These are phyloP conservation scores for Eretmochelys imbricata DNA, from an alignment of 2,113 vertebrate species.

Conservation along the genomic window DNA sequence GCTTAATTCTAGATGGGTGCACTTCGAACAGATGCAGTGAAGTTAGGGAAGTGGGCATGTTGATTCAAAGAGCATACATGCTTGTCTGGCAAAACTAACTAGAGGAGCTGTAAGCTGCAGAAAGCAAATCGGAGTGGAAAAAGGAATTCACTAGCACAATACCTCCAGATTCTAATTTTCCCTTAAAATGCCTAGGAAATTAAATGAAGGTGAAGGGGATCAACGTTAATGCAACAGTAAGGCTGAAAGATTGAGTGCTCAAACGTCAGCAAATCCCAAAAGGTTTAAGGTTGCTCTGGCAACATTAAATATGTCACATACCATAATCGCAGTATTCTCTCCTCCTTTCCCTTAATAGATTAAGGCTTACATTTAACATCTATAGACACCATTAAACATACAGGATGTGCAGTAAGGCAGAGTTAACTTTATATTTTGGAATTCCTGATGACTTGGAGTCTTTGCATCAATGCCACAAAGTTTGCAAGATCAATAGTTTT, in stretches of 20 bases:
- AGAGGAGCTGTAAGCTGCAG: neutral
- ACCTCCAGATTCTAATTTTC: neutral
- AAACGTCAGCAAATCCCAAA: neutral
- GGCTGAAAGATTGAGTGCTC: fast-evolving
- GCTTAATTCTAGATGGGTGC: neutral
- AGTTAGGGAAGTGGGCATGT: neutral
- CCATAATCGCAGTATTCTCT: neutral
- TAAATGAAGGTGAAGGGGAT: neutral
- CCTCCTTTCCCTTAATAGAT: neutral
- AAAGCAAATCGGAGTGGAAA: neutral
- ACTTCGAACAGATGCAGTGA: neutral
- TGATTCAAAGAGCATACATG: neutral
- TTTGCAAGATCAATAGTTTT: neutral
- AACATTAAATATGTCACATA: neutral
- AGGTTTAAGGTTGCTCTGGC: neutral
- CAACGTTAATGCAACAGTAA: fast-evolving
- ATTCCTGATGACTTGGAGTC: neutral
- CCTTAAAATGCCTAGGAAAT: neutral
- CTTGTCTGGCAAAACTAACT: neutral
- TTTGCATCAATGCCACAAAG: too few relatives aligned
- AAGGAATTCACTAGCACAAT: neutral
- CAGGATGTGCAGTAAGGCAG: fast-evolving
- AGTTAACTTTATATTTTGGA: fast-evolving
- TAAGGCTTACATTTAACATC: neutral
- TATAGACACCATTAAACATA: neutral